phyloP scores from a whole-genome alignment of 2,113 vertebrate genomes.

The Engraulis encrasicolus region DNA sequence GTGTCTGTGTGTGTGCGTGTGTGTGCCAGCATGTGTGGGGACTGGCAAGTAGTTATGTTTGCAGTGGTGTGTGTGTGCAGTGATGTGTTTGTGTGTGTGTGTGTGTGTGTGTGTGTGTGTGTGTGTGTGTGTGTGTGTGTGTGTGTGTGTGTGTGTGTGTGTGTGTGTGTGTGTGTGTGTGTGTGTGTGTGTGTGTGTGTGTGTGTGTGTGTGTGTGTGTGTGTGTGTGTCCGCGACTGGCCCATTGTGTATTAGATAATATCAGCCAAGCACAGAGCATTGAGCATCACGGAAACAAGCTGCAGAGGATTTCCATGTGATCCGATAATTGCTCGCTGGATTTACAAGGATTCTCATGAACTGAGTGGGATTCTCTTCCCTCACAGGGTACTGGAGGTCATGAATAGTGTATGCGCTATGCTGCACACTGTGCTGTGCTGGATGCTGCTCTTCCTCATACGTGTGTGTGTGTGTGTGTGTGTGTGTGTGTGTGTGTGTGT shows the following conservation, averaged over 20 bases:
- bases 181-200: conserved; percentile 32
- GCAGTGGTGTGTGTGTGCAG: not conserved
- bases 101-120: conserved; percentile 32
- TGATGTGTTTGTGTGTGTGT: conserved; percentile 16
- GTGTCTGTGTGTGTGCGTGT: no score
- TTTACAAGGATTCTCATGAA: conserved; percentile 16
- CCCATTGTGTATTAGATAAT: conserved; percentile 58
- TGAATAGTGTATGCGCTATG: conserved; percentile 2
- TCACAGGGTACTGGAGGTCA: not conserved
- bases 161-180: not conserved
- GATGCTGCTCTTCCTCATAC: no score
- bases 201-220: conserved; percentile 25
- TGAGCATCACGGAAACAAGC: conserved; percentile 44
- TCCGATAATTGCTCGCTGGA: conserved; percentile 44
- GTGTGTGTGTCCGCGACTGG: conserved; percentile 14
- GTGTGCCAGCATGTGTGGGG: no score
- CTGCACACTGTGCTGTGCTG: no score
- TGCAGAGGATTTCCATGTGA: conserved; percentile 46
- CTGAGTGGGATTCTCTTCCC: conserved; percentile 1
- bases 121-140: not conserved
- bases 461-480: no score
- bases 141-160: no score
- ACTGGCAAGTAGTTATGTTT: no score
- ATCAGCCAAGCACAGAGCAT: conserved; percentile 34
- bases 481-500: no score